phyloP scores from a whole-genome alignment of 2,113 vertebrate genomes.

The Hippolais icterina region DNA sequence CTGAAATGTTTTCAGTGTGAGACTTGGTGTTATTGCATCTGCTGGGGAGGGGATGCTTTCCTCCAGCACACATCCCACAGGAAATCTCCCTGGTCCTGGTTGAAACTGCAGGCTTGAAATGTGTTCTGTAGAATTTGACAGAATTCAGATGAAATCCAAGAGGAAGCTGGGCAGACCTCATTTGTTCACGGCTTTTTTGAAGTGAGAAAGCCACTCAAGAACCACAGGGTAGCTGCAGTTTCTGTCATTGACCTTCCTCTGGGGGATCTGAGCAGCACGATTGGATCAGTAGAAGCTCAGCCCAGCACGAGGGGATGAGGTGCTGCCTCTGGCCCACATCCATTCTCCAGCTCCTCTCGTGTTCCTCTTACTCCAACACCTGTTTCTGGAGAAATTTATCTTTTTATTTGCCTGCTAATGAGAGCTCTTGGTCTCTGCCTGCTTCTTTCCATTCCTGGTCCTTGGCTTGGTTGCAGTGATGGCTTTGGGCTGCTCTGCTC shows the following conservation, averaged over 20 bases:
- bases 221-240: neutral
- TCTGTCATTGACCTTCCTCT: neutral
- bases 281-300: neutral
- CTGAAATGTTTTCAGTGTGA: neutral
- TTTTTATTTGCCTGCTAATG: neutral
- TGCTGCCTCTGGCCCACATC: neutral
- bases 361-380: neutral
- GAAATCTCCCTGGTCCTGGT: neutral
- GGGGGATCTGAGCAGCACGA: neutral
- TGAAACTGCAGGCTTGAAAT: neutral
- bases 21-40: neutral
- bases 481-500: neutral
- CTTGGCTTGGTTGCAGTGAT: neutral
- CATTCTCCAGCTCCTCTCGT: neutral
- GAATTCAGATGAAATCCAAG: neutral
- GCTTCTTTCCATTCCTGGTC: neutral
- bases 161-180: neutral
- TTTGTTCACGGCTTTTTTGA: neutral
- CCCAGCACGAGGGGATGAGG: neutral
- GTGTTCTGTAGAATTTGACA: neutral
- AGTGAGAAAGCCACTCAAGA: neutral
- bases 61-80: neutral
- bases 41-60: neutral
- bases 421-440: neutral
- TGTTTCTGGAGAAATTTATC: neutral